Evolutionary conservation across 2,113 vertebrate species (phyloP).

Genomic region (Hypomesus transpacificus): DNA sequence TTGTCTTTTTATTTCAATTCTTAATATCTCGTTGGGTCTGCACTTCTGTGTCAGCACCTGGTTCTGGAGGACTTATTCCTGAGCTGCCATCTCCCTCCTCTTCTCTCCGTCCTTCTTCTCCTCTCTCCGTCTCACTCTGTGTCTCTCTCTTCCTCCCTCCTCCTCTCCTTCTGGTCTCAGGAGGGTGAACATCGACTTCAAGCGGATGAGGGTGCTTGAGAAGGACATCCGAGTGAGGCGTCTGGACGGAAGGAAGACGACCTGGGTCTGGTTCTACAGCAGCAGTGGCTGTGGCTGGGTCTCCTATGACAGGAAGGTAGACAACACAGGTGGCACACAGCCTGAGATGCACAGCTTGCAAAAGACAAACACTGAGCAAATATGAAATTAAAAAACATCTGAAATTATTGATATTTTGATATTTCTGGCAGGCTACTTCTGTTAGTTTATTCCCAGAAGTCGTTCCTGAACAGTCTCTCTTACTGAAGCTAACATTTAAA

Average conservation of each 20-base stretch:
- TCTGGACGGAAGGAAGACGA: constrained; percentile 43
- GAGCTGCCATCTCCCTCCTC: no score
- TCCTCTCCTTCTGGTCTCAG: constrained; percentile 29
- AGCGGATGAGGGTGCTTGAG: constrained; percentile 47
- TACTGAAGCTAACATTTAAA: no score
- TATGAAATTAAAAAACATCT: neutral
- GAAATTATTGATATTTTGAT: neutral
- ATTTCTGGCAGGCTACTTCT: no score
- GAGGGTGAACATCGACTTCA: constrained; percentile 60
- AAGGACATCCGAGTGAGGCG: constrained; percentile 61
- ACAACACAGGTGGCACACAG: no score
- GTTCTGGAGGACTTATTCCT: no score
- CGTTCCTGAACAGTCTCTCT: no score
- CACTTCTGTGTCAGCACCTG: no score
- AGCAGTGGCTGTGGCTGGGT: constrained; percentile 37
- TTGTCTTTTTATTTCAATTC: no score
- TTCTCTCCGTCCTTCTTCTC: neutral
- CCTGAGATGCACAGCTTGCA: no score
- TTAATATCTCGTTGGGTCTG: no score
- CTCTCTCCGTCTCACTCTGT: neutral
- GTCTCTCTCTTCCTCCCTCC: neutral
- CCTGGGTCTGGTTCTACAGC: constrained; percentile 66
- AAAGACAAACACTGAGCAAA: no score
- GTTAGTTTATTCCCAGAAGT: no score
- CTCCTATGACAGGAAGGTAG: constrained; percentile 60